Conservation (phyloP, 2,797 vertebrate species). For the Centropyge bicolor region DNA sequence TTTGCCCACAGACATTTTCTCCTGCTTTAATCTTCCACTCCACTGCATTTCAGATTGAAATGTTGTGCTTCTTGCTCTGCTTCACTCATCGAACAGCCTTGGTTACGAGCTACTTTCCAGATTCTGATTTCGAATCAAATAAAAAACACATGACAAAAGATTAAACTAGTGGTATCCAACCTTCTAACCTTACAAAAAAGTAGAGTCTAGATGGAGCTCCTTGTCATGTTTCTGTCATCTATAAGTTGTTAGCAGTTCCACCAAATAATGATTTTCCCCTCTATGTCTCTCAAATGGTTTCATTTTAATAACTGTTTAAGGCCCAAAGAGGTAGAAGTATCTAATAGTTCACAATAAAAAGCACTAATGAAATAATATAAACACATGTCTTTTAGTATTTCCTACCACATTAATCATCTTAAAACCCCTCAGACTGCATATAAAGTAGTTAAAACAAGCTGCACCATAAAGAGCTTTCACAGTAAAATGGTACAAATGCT, state of each 20-base stretch:
- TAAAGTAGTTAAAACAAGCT: conserved; percentile 1
- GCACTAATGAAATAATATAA: not conserved
- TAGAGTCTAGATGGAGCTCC: not conserved
- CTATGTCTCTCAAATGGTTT: not conserved
- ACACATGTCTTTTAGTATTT: not conserved
- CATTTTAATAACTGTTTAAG: not conserved
- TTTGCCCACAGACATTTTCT: not conserved
- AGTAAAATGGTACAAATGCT: conserved; percentile 1
- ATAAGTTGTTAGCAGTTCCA: not conserved
- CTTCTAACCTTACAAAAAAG: not conserved
- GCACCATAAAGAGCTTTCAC: conserved; percentile 9
- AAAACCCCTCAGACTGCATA: too few relatives aligned
- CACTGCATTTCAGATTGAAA: not conserved
- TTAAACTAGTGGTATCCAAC: not conserved
- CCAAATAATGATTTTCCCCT: not conserved
- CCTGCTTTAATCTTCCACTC: not conserved
- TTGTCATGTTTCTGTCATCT: not conserved
- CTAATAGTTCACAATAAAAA: not conserved
- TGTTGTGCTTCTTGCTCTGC: not conserved
- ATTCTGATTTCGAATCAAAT: not conserved
- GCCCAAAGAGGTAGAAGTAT: not conserved
- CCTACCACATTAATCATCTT: not conserved
- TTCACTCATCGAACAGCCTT: not conserved
- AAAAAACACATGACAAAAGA: not conserved
- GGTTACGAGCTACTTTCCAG: not conserved